Evolutionary conservation across 2,113 vertebrate genomes (phyloP), one percentile per base, ranked within the genome.

Genomic region (Aleadryas rufinucha): DNA sequence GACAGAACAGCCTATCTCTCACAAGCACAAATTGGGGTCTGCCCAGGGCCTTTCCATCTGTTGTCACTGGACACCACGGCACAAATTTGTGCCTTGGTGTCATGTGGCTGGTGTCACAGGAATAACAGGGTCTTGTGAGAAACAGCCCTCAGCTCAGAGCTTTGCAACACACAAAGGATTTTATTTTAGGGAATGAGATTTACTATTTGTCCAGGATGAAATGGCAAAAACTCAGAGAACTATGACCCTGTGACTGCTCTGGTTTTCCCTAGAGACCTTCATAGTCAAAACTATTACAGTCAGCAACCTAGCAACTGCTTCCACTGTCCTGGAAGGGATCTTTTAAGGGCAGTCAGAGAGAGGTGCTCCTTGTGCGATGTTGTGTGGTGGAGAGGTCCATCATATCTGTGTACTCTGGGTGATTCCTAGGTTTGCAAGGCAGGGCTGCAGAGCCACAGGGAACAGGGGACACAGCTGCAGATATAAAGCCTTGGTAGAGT

Each of bases 1-100:
- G 61, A 89, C 37, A 81, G 90, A 93, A 37, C 63, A 89, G n/a
- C 44, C 77, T 89, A 16, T 95, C 75, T 94, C 63, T 87, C 89
- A 77, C 61, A 61, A 35, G 65, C 78, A 83, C 61, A 77, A 89
- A 94, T 31, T 93, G 87, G 54, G 87, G 49, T 79, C 91, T 95
- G 74, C 83, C 84, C 77, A 89, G 65, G 47, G 69, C 37, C 72
- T 89, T 92, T 89, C 77, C 57, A 49, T 92, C 88, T 90, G 72
- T 56, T 89, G 77, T 79, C 91, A 49, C 41, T 41, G 61, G 80
- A 41, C 50, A 42, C 18, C 0, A 0, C 16, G 87, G 81, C 56
- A 81, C 61, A 93, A 30, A 82, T 89, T 64, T 84, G 63, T 89
- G 66, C 53, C 37, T 71, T 71, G 44, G 28, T 89, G 81, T 96